These are phyloP conservation scores for Phaethon lepturus DNA, from an alignment of 2,113 vertebrate genomes.

Conservation along the genomic window DNA sequence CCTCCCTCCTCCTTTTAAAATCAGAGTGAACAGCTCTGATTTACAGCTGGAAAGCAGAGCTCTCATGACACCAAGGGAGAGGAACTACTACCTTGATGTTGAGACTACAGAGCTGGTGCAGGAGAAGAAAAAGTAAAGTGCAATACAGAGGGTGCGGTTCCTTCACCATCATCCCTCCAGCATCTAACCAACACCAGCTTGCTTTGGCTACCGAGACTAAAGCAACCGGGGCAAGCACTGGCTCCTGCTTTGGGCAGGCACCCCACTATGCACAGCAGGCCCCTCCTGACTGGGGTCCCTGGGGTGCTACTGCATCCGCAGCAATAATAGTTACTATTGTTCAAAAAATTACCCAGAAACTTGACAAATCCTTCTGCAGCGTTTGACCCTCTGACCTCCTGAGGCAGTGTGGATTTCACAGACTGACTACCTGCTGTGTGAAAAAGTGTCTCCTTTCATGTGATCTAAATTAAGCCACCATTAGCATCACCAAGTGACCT, in stretches of 20 bases:
- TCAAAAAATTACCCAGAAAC: slow-evolving; percentile 22
- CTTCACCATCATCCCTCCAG: not conserved
- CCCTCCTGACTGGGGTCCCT: not conserved
- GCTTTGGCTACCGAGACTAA: not conserved
- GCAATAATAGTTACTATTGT: not conserved
- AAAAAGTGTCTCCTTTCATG: slow-evolving; percentile 62
- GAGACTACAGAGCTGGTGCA: not conserved
- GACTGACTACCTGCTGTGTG: slow-evolving; percentile 59
- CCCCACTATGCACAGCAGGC: not conserved
- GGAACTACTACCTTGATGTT: not conserved
- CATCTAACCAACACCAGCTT: not conserved
- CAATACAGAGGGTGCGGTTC: fast-evolving
- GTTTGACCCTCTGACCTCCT: slow-evolving; percentile 45
- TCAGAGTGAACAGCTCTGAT: not conserved
- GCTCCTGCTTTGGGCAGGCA: not conserved
- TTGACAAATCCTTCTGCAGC: slow-evolving; percentile 24
- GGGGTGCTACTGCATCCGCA: not conserved
- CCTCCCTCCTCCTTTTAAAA: not conserved
- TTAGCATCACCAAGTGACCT: slow-evolving; percentile 69
- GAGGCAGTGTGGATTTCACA: slow-evolving; percentile 67
- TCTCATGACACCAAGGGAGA: not conserved
- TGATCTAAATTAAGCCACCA: slow-evolving; percentile 70
- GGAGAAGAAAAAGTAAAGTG: not conserved
- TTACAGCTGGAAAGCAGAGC: not conserved
- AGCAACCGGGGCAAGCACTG: not conserved